These are phyloP conservation scores for Thaumetopoea pityocampa DNA, from an alignment of 1,140 invertebrate genomes.

Conservation along the genomic window DNA sequence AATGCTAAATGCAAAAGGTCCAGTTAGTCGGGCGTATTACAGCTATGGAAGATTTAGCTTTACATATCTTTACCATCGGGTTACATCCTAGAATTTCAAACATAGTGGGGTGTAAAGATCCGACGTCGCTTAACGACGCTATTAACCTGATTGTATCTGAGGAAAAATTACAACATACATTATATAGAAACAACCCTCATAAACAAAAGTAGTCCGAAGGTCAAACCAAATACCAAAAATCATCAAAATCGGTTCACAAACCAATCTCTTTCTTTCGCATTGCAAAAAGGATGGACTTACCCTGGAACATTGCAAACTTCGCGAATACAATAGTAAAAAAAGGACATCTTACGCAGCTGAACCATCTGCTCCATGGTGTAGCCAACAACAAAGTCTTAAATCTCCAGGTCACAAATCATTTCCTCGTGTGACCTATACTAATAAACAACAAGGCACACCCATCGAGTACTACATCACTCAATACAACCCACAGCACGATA, in stretches of 20 bases:
- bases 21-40: slow-evolving; percentile 12
- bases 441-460: too few relatives aligned
- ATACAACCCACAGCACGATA: slow-evolving; percentile 6
- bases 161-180: slow-evolving; percentile 22
- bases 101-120: slow-evolving; percentile 19
- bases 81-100: slow-evolving; percentile 22
- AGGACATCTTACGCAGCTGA: too few relatives aligned
- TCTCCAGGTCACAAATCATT: too few relatives aligned
- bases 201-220: background rate
- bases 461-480: too few relatives aligned
- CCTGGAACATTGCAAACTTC: slow-evolving; percentile 7
- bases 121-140: slow-evolving; percentile 21
- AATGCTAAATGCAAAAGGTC: too few relatives aligned
- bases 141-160: slow-evolving; percentile 25
- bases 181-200: background rate
- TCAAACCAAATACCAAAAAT: background rate
- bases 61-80: slow-evolving; percentile 24
- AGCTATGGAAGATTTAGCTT: slow-evolving; percentile 27
- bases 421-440: too few relatives aligned
- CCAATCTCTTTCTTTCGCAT: slow-evolving; percentile 1
- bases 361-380: too few relatives aligned
- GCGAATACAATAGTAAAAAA: slow-evolving; percentile 17
- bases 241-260: too few relatives aligned
- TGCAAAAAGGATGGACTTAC: slow-evolving; percentile 8
- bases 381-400: too few relatives aligned